Conservation (phyloP, 2,888 invertebrate species). For the Aporophyla lueneburgensis region DNA sequence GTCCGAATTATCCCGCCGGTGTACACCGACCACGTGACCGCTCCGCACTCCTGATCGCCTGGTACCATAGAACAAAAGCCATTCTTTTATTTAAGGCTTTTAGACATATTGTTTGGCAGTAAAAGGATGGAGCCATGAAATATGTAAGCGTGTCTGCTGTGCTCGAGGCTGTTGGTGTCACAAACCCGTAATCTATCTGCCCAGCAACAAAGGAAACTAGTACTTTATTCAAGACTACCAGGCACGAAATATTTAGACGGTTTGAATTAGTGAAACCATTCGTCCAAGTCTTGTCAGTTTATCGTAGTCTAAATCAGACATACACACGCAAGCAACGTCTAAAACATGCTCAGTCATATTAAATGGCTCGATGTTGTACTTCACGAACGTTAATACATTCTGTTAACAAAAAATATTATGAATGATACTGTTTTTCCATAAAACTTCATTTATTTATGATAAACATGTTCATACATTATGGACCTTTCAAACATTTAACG, state of each 20-base stretch:
- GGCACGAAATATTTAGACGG: conserved; percentile 40
- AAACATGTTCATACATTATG: conserved; percentile 11
- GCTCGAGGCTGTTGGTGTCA: conserved; percentile 34
- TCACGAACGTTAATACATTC: conserved; percentile 2
- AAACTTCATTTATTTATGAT: background rate
- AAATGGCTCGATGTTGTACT: conserved; percentile 28
- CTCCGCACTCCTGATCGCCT: conserved; percentile 67
- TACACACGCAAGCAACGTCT: conserved; percentile 47
- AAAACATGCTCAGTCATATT: conserved; percentile 44
- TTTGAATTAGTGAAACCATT: conserved; percentile 51
- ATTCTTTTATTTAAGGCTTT: conserved; percentile 66
- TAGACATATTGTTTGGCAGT: conserved; percentile 63
- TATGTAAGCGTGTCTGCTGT: conserved; percentile 44
- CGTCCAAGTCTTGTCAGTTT: conserved; percentile 43
- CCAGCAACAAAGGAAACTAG: conserved; percentile 27
- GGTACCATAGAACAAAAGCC: conserved; percentile 68
- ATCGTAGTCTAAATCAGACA: conserved; percentile 42
- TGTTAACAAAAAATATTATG: background rate
- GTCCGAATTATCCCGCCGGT: conserved; percentile 71
- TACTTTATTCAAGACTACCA: conserved; percentile 46
- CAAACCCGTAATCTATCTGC: conserved; percentile 41
- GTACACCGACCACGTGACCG: conserved; percentile 72
- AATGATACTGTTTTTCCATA: background rate
- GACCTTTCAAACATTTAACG: conserved; percentile 36
- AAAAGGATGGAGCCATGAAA: conserved; percentile 60